Percentiles rank a stretch among this genome's conserved stretches.
phyloP scores from a whole-genome alignment of 2,797 vertebrate species.

The Rhabdophis nuchalis region DNA sequence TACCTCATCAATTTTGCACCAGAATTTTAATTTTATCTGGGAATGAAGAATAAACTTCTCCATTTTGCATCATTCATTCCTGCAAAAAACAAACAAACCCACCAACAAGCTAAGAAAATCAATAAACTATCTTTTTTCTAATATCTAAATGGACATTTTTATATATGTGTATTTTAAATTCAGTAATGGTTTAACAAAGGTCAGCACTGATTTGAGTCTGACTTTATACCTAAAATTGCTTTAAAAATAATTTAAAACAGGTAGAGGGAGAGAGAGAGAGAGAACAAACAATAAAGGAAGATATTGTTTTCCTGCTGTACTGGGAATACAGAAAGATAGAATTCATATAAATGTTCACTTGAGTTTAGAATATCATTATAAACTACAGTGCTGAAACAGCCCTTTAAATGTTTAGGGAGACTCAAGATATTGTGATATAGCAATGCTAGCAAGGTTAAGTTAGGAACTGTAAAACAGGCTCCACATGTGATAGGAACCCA shows the following conservation, averaged over 20 bases:
- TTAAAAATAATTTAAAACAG: constrained; percentile 19
- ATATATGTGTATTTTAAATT: constrained; percentile 40
- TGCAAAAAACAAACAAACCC: constrained; percentile 35
- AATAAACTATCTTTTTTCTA: constrained; percentile 45
- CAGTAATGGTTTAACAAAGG: constrained; percentile 60
- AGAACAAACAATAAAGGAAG: constrained; percentile 1
- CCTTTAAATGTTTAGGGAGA: constrained; percentile 45
- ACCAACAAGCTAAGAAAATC: constrained; percentile 55
- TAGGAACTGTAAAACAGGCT: constrained; percentile 8
- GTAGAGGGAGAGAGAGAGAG: too few species aligned
- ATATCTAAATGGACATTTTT: constrained; percentile 62
- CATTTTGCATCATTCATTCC: constrained; percentile 19
- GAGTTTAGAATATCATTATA: constrained; percentile 42
- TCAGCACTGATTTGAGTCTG: constrained; percentile 56
- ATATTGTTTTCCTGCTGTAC: constrained; percentile 24
- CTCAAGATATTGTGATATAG: constrained; percentile 56
- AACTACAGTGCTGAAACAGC: constrained; percentile 40
- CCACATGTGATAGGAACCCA: constrained; percentile 51
- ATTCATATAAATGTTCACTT: constrained; percentile 55
- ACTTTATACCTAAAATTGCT: constrained; percentile 60
- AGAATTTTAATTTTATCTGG: constrained; percentile 18
- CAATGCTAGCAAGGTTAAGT: constrained; percentile 16
- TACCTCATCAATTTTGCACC: constrained; percentile 11
- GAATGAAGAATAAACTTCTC: constrained; percentile 28
- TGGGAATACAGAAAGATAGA: constrained; percentile 46